Evolutionary conservation across 2,113 vertebrate genomes (phyloP), one percentile per base, ranked within the genome.

Genomic region (Scartelaos histophorus): DNA sequence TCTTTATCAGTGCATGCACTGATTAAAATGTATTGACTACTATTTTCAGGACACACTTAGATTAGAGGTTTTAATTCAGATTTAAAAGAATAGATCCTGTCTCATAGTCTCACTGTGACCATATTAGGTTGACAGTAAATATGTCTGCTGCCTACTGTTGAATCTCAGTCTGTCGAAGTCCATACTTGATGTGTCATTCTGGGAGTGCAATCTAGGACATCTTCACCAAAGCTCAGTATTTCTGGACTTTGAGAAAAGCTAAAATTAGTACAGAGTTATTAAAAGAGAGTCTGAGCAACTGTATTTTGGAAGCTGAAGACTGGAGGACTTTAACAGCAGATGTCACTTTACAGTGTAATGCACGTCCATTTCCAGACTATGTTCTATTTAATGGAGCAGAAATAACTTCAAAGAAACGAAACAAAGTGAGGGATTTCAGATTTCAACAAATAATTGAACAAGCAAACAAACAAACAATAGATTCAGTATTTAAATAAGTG

Each of bases 231-330:
- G 79, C 69, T 70, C 82, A 80, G 76, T 82, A 84, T 80, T 80
- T 71, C 77, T 75, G 75, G 82, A 81, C 77, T 66, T 54, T 68
- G 66, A 82, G 78, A 81, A 12, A 13, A 53, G 60, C 45, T 84
- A 84, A 86, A 88, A 86, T 86, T 85, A 88, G 85, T 70, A 58
- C 34, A 1, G 69, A 47, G 74, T 70, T 86, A 82, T 81, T 69
- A 78, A 84, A 81, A 72, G 46, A 80, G 81, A 85, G 75, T 81
- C 83, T 64, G 73, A 65, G 64, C 68, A 71, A 43, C 62, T 73
- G 66, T 65, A 67, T 75, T 75, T 85, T 85, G 81, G 75, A 81
- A 19, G 62, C 43, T 69, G 53, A 64, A 47, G 74, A 46, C 70
- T 71, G 69, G 65, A 85, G 76, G 51, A 73, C 66, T 71, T 82